A percentile compares a stretch with the other conserved stretches of the same genome.
These are phyloP conservation scores for Stenolophus ochropezus DNA, from an alignment of 2,888 invertebrate genomes.

Conservation along the genomic window DNA sequence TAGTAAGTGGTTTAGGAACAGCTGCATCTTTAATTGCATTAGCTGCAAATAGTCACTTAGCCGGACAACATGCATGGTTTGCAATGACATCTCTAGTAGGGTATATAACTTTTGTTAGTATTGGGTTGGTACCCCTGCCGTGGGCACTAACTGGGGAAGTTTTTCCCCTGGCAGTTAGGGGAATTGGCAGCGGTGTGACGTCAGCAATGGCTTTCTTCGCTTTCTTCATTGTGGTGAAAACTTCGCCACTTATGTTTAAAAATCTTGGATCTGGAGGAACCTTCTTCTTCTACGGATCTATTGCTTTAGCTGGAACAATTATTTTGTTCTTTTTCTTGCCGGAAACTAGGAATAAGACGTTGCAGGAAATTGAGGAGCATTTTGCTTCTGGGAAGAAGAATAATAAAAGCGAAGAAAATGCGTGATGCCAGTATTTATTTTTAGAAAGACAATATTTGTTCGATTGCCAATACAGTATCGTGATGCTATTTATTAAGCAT, in stretches of 20 bases:
- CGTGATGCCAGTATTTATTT: conserved; percentile 50
- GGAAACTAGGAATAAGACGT: conserved; percentile 81
- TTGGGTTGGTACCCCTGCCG: conserved; percentile 81
- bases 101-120: conserved; percentile 78
- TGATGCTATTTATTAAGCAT: conserved; percentile 58
- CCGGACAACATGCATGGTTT: conserved; percentile 62
- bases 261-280: conserved; percentile 76
- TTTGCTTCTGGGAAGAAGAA: conserved; percentile 44
- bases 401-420: conserved; percentile 45
- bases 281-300: conserved; percentile 77
- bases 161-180: conserved; percentile 79
- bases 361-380: conserved; percentile 78
- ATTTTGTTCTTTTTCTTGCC: conserved; percentile 78
- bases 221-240: conserved; percentile 80
- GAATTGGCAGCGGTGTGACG: conserved; percentile 80
- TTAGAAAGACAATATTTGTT: conserved; percentile 17
- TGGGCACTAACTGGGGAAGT: conserved; percentile 87
- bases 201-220: conserved; percentile 78
- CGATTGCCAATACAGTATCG: conserved; percentile 50
- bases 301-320: conserved; percentile 76
- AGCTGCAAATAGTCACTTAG: conserved; percentile 70
- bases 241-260: conserved; percentile 77
- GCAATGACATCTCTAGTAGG: conserved; percentile 75
- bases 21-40: conserved; percentile 77
- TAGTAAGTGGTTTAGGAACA: conserved; percentile 80